Percentiles rank a stretch among this genome's conserved stretches.
These are phyloP conservation scores for Scolopax rusticola DNA, from an alignment of 2,797 vertebrate species.

Conservation along the genomic window DNA sequence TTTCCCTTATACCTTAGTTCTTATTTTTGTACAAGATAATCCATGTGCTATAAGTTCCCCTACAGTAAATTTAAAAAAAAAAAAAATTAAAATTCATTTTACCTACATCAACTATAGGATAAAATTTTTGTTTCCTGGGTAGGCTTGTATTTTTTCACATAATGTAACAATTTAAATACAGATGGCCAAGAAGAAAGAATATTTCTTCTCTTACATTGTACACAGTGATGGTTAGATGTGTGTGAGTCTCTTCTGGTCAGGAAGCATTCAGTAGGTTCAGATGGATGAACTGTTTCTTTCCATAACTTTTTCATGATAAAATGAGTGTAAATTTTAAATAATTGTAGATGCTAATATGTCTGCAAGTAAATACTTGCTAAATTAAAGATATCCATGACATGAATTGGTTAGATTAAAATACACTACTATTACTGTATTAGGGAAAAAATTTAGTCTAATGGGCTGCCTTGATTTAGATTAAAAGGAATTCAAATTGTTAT, in stretches of 20 bases:
- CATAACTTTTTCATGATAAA: slow-evolving; percentile 6
- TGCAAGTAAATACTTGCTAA: not conserved
- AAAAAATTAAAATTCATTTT: not conserved
- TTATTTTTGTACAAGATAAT: not conserved
- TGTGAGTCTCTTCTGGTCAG: not conserved
- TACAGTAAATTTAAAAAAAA: not conserved
- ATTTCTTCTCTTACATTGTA: not conserved
- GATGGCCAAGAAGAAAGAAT: slow-evolving; percentile 15
- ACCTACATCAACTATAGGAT: not conserved
- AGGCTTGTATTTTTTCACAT: not conserved
- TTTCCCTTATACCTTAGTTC: not conserved
- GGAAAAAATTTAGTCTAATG: not conserved
- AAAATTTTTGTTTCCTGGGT: not conserved
- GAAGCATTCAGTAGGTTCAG: not conserved
- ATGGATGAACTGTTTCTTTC: not conserved
- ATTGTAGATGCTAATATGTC: not conserved
- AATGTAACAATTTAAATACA: slow-evolving; percentile 56
- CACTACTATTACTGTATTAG: not conserved
- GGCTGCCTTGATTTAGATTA: not conserved
- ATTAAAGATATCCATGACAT: not conserved
- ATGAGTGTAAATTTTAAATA: not conserved
- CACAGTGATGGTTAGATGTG: not conserved
- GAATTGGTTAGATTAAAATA: not conserved
- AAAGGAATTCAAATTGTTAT: not conserved
- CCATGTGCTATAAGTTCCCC: not conserved